Conservation (phyloP, 2,888 invertebrate species). For the Nomada fucata region DNA sequence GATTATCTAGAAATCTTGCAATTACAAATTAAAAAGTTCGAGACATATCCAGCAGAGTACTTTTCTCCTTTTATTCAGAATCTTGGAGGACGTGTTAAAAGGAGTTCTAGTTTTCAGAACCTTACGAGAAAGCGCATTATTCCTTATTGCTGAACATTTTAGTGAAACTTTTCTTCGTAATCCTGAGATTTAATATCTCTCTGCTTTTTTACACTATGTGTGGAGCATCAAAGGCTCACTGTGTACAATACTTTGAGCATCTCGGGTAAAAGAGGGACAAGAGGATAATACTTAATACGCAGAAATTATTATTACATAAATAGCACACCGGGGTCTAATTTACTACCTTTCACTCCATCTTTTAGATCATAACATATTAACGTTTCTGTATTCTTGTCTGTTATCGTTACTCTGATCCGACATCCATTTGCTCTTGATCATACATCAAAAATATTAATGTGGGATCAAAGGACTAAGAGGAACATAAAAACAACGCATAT, state of each 20-base stretch:
- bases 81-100: background rate
- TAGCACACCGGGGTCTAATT: too few relatives aligned
- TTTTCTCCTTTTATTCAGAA: constrained; percentile 3
- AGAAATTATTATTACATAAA: too few relatives aligned
- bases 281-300: background rate
- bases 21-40: background rate
- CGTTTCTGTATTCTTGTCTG: too few relatives aligned
- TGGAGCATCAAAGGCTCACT: constrained; percentile 9
- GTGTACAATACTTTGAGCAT: background rate
- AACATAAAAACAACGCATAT: too few relatives aligned
- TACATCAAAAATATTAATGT: too few relatives aligned
- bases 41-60: background rate
- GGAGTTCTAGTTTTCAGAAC: background rate
- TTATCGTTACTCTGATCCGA: too few relatives aligned
- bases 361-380: too few relatives aligned
- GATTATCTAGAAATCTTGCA: background rate
- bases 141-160: constrained; percentile 14
- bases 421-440: too few relatives aligned
- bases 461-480: too few relatives aligned
- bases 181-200: constrained; percentile 22
- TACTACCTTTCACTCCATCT: too few relatives aligned
- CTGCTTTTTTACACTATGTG: constrained; percentile 2
- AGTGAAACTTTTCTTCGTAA: constrained; percentile 12
- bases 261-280: background rate
- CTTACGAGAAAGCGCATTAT: background rate